Conservation (phyloP, 2,888 invertebrate genomes). For the Ormia ochracea region DNA sequence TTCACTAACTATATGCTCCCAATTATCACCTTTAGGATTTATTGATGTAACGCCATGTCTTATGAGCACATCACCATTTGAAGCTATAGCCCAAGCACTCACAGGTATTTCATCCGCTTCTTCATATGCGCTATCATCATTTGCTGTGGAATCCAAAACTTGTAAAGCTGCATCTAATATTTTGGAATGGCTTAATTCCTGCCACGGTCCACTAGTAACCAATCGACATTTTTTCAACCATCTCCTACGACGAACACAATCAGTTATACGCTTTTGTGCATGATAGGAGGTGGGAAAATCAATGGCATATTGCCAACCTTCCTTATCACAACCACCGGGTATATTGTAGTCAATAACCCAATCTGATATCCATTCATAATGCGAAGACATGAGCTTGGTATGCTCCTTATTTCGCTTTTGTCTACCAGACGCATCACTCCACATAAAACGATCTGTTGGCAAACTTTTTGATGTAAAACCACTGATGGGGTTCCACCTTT, state of each 20-base stretch:
- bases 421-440: constrained; percentile 92
- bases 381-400: constrained; percentile 88
- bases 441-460: constrained; percentile 91
- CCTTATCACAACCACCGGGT: constrained; percentile 91
- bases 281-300: constrained; percentile 94
- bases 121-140: constrained; percentile 64
- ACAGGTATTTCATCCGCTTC: constrained; percentile 76
- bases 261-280: constrained; percentile 89
- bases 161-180: constrained; percentile 87
- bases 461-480: constrained; percentile 91
- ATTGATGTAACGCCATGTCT: constrained; percentile 85
- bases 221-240: constrained; percentile 91
- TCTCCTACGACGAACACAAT: constrained; percentile 89
- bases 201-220: constrained; percentile 91
- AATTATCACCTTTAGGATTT: constrained; percentile 83
- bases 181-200: constrained; percentile 90
- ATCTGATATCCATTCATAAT: constrained; percentile 93
- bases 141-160: constrained; percentile 78
- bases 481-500: constrained; percentile 94
- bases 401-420: constrained; percentile 90
- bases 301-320: constrained; percentile 97
- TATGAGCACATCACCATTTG: constrained; percentile 90
- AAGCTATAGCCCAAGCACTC: constrained; percentile 89
- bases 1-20: constrained; percentile 81
- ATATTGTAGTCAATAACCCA: constrained; percentile 95